These are phyloP conservation scores for Neotoma lepida DNA, from an alignment of 2,113 vertebrate genomes.

Conservation along the genomic window DNA sequence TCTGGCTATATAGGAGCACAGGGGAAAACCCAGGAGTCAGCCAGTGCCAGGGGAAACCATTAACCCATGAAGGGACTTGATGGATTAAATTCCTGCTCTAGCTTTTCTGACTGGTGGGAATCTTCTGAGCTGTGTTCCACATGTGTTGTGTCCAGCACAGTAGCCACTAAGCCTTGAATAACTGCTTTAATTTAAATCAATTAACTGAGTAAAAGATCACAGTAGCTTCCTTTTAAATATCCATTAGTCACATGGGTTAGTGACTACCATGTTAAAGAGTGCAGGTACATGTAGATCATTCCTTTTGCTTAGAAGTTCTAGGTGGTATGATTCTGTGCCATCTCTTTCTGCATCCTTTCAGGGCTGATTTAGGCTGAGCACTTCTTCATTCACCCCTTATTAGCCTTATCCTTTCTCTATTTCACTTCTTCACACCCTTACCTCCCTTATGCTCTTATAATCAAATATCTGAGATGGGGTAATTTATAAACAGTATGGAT, in stretches of 20 bases:
- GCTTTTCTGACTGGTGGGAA: background rate
- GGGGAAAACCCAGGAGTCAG: background rate
- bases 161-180: background rate
- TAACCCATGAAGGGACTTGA: background rate
- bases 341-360: background rate
- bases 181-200: conserved; percentile 12
- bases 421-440: background rate
- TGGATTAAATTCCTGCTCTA: background rate
- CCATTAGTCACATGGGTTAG: background rate
- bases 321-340: background rate
- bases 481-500: background rate
- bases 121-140: background rate
- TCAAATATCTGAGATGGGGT: background rate
- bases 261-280: background rate
- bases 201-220: background rate
- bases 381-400: background rate
- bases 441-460: background rate
- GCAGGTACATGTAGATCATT: background rate
- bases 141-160: background rate
- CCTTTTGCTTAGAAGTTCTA: background rate
- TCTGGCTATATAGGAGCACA: background rate
- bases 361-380: background rate
- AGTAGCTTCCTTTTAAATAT: background rate
- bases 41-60: background rate
- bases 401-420: background rate